phyloP scores from a whole-genome alignment of 2,797 vertebrate species.

The Intellagama lesueurii region DNA sequence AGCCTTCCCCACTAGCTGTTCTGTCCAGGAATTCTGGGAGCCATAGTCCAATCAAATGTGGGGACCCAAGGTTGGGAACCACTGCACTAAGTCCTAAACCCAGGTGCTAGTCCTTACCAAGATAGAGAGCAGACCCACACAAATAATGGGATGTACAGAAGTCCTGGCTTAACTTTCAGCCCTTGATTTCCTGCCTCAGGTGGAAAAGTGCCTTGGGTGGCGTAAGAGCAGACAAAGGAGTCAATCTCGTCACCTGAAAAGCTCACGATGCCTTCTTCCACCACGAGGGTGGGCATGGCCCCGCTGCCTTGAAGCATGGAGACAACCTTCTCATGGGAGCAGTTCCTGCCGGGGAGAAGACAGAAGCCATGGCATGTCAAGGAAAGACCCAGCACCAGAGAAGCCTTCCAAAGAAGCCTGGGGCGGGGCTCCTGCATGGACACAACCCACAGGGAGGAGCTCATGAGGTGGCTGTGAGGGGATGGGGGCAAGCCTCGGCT shows the following conservation, averaged over 20 bases:
- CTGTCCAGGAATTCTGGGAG: too few species aligned
- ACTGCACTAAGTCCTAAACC: too few species aligned
- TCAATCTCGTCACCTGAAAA: slow-evolving; percentile 78
- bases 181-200: not conserved
- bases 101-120: too few species aligned
- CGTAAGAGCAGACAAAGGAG: not conserved
- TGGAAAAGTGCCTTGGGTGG: not conserved
- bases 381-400: too few species aligned
- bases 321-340: slow-evolving; percentile 98
- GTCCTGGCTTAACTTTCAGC: too few species aligned
- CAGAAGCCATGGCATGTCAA: not conserved
- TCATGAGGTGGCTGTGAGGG: too few species aligned
- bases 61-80: too few species aligned
- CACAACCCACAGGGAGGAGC: not conserved
- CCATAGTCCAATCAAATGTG: too few species aligned
- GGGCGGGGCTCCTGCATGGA: not conserved
- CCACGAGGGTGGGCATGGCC: slow-evolving; percentile 94
- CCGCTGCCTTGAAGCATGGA: slow-evolving; percentile 99
- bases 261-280: slow-evolving; percentile 90
- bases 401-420: not conserved
- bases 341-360: slow-evolving; percentile 84
- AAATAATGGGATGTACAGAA: too few species aligned
- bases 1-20: too few species aligned
- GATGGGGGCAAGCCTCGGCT: too few species aligned
- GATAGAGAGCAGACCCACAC: too few species aligned